A percentile compares a stretch with the other conserved stretches of the same genome.
phyloP scores from a whole-genome alignment of 2,888 invertebrate genomes.

The Meganola albula region DNA sequence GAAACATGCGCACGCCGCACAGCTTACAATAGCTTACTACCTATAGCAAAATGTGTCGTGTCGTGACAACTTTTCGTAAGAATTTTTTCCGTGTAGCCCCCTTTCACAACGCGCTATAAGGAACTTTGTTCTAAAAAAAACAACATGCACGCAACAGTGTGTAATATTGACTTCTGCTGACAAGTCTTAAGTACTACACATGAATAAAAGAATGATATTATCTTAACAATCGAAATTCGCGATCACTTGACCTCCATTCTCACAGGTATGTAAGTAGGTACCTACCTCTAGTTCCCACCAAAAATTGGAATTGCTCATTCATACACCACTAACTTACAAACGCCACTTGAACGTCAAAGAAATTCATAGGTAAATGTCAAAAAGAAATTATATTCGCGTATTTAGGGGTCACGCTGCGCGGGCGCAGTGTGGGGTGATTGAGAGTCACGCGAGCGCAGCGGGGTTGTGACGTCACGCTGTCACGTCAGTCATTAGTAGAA shows the following conservation, averaged over 20 bases:
- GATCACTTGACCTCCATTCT: constrained; percentile 27
- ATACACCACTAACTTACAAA: constrained; percentile 38
- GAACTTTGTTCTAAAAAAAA: too few relatives aligned
- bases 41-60: too few relatives aligned
- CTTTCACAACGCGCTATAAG: too few relatives aligned
- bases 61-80: too few relatives aligned
- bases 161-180: too few relatives aligned
- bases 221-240: constrained; percentile 10
- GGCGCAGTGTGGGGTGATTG: constrained; percentile 44
- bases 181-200: not conserved
- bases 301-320: constrained; percentile 58
- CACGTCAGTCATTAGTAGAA: too few relatives aligned
- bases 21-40: too few relatives aligned
- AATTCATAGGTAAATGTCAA: constrained; percentile 38
- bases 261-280: constrained; percentile 18
- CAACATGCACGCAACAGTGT: too few relatives aligned
- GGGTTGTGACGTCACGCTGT: constrained; percentile 25
- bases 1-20: too few relatives aligned
- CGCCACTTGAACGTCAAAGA: constrained; percentile 30
- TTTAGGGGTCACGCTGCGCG: constrained; percentile 49
- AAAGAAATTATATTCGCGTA: constrained; percentile 24
- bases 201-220: not conserved
- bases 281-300: constrained; percentile 52
- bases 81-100: too few relatives aligned
- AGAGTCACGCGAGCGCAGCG: constrained; percentile 30